A percentile compares a stretch with the other conserved stretches of the same genome.
phyloP scores from a whole-genome alignment of 2,888 invertebrate species.

The Nephrotoma appendiculata region DNA sequence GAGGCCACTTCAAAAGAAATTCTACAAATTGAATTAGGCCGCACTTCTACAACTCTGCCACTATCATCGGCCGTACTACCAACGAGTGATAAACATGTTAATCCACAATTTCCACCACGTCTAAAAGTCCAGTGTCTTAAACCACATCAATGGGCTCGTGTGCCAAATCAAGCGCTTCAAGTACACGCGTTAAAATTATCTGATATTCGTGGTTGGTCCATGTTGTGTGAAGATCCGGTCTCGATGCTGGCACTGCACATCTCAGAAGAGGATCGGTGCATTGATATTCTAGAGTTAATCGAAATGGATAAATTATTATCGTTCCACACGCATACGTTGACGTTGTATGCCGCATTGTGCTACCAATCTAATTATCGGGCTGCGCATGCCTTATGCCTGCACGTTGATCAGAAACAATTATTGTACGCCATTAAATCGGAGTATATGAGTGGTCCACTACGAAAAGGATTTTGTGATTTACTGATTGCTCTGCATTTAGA shows the following conservation, averaged over 20 bases:
- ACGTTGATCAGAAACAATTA: constrained; percentile 94
- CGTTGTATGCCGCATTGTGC: constrained; percentile 91
- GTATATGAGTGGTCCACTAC: constrained; percentile 91
- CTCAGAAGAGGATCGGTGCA: constrained; percentile 95
- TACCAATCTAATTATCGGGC: constrained; percentile 96
- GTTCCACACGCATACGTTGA: constrained; percentile 93
- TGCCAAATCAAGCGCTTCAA: constrained; percentile 85
- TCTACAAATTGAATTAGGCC: constrained; percentile 91
- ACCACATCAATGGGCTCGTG: constrained; percentile 93
- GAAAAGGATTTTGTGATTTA: constrained; percentile 94
- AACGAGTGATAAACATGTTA: constrained; percentile 87
- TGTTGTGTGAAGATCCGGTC: constrained; percentile 95
- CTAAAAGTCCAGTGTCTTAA: constrained; percentile 86
- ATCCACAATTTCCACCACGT: constrained; percentile 82
- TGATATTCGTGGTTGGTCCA: constrained; percentile 96
- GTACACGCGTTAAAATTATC: constrained; percentile 94
- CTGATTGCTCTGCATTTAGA: constrained; percentile 94
- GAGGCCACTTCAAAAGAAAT: constrained; percentile 97
- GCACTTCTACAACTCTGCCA: constrained; percentile 85
- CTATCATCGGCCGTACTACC: constrained; percentile 91
- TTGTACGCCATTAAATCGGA: constrained; percentile 93
- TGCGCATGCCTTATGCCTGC: constrained; percentile 88
- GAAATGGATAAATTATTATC: constrained; percentile 90
- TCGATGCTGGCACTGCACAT: constrained; percentile 95
- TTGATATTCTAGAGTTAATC: constrained; percentile 91